Percentiles rank a stretch among this genome's conserved stretches.
These are phyloP conservation scores for Pollenia griseotomentosa DNA, from an alignment of 2,888 invertebrate genomes.

Conservation along the genomic window DNA sequence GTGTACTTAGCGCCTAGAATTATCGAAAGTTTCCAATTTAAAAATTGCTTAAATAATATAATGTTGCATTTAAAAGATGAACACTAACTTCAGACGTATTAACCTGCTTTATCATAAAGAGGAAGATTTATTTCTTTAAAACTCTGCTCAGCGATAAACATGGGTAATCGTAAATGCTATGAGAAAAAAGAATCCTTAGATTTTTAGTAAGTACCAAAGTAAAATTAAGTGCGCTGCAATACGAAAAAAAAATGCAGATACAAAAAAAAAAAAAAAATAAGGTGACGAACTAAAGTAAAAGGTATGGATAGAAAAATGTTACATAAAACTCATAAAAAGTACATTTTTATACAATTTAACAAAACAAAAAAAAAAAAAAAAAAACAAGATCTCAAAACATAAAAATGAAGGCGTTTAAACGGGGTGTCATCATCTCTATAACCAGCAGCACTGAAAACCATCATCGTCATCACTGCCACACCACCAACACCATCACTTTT, in stretches of 20 bases:
- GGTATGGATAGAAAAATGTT: constrained; percentile 45
- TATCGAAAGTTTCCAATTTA: no score
- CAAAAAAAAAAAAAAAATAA: constrained; percentile 8
- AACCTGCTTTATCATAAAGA: not conserved
- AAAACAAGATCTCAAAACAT: constrained; percentile 30
- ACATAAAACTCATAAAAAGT: constrained; percentile 29
- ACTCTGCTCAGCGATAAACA: constrained; percentile 9
- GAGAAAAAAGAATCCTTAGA: constrained; percentile 44
- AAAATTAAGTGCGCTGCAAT: constrained; percentile 50
- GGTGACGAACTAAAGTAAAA: constrained; percentile 43
- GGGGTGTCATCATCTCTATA: constrained; percentile 54
- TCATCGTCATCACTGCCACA: constrained; percentile 10
- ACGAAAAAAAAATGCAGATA: constrained; percentile 18
- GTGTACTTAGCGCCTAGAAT: no score
- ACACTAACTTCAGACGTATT: no score
- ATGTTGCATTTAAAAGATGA: no score
- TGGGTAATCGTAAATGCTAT: constrained; percentile 31
- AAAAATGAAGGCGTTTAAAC: constrained; percentile 53
- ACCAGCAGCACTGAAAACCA: constrained; percentile 12
- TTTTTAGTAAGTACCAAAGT: constrained; percentile 59
- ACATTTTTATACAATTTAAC: constrained; percentile 18
- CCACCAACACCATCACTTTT: constrained; percentile 29
- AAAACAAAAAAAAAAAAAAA: constrained; percentile 19
- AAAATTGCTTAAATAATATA: no score
- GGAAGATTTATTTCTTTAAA: constrained; percentile 16